Conservation (phyloP, 2,113 vertebrate species). For the Aegypius monachus region DNA sequence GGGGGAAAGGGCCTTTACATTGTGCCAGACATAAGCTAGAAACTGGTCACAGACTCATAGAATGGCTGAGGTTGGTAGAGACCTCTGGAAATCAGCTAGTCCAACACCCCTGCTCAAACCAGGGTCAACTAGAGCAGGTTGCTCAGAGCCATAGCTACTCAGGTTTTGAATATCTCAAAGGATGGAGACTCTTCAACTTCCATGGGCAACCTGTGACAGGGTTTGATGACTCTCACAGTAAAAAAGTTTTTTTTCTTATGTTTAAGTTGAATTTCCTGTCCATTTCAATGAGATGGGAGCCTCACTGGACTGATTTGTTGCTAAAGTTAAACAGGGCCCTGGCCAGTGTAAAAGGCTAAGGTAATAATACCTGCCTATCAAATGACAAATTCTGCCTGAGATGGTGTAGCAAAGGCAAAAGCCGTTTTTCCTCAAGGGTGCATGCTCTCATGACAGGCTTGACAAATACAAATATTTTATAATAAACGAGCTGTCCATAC, state of each 20-base stretch:
- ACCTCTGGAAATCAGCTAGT: neutral
- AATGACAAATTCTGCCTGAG: constrained; percentile 30
- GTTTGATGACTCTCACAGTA: neutral
- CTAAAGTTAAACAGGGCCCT: neutral
- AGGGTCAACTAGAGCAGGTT: neutral
- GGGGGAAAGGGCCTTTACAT: neutral
- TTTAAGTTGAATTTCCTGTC: neutral
- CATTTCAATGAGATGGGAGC: neutral
- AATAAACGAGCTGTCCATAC: constrained; percentile 35
- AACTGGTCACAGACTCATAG: neutral
- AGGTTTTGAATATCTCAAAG: neutral
- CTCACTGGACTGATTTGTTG: neutral
- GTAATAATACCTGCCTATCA: constrained; percentile 53
- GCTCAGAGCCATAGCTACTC: neutral
- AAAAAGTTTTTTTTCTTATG: neutral
- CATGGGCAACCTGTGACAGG: neutral
- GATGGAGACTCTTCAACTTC: neutral
- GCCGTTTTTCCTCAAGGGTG: neutral
- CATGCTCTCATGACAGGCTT: neutral
- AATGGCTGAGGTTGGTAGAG: neutral
- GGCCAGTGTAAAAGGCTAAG: neutral
- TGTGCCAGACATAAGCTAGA: neutral
- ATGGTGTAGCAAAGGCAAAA: neutral
- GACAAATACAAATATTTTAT: constrained; percentile 31
- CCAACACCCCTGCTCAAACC: neutral